Conservation (phyloP, 2,113 vertebrate genomes). For the Sceloporus tristichus region DNA sequence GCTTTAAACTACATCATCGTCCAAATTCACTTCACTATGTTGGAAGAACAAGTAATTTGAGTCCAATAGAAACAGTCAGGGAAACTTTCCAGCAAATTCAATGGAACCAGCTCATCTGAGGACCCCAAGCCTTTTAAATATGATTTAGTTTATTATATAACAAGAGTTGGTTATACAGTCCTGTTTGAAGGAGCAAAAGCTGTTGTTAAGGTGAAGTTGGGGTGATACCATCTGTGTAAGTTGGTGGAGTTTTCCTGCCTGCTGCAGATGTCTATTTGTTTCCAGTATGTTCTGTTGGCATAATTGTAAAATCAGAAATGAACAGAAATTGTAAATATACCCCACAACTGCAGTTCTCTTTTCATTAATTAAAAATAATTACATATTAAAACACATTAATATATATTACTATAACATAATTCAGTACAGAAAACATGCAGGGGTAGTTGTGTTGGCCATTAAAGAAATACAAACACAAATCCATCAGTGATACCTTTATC, state of each 20-base stretch:
- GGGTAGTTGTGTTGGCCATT: too few species aligned
- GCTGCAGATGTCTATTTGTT: not conserved
- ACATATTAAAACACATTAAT: too few species aligned
- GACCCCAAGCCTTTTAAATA: constrained; percentile 1
- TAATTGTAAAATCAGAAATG: not conserved
- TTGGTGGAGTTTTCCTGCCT: not conserved
- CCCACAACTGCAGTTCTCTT: not conserved
- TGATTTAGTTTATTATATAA: not conserved
- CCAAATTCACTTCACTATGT: not conserved
- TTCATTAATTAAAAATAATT: not conserved
- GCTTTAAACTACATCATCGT: not conserved
- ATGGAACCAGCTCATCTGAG: not conserved
- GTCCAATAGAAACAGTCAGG: not conserved
- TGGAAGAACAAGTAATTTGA: not conserved
- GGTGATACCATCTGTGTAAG: too few species aligned
- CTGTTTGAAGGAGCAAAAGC: not conserved
- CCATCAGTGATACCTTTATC: too few species aligned
- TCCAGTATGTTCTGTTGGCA: not conserved
- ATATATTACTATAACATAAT: too few species aligned
- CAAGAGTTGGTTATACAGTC: not conserved
- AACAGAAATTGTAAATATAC: not conserved
- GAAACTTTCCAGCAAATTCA: not conserved
- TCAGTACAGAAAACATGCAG: too few species aligned
- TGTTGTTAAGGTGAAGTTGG: not conserved
- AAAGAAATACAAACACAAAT: too few species aligned